Percentiles rank a stretch among this genome's conserved stretches.
phyloP scores from a whole-genome alignment of 2,113 vertebrate genomes.

The Caretta caretta region DNA sequence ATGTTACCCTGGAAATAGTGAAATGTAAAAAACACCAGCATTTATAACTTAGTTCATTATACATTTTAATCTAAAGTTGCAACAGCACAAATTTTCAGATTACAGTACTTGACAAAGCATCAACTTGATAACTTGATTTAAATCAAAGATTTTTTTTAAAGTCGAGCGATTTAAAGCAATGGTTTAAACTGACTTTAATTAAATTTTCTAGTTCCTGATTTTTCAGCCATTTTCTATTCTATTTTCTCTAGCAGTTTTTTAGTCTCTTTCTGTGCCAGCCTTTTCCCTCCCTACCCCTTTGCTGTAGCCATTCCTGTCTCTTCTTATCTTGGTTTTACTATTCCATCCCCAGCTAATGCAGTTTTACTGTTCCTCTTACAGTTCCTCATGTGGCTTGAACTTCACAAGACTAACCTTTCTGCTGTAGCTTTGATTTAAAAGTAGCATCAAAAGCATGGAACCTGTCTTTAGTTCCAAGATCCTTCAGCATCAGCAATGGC shows the following conservation, averaged over 20 bases:
- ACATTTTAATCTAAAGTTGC: not conserved
- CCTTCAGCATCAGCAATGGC: constrained; percentile 1
- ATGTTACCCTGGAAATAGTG: not conserved
- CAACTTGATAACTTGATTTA: not conserved
- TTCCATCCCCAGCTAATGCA: not conserved
- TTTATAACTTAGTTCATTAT: not conserved
- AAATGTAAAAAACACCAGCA: not conserved
- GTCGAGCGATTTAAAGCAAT: not conserved
- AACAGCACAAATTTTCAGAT: not conserved
- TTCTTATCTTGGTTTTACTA: not conserved
- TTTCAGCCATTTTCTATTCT: not conserved
- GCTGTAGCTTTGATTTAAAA: constrained; percentile 11
- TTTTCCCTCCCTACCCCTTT: not conserved
- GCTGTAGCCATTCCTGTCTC: not conserved
- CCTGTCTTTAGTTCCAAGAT: not conserved
- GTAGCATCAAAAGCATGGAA: not conserved
- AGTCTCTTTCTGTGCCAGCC: not conserved
- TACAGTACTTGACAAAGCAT: not conserved
- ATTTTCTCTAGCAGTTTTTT: not conserved
- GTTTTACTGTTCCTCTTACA: constrained; percentile 1
- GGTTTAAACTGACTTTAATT: not conserved
- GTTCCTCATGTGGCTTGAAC: not conserved
- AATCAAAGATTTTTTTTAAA: not conserved
- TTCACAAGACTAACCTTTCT: not conserved
- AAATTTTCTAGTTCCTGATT: not conserved